Conservation (phyloP, 2,113 vertebrate species). For the Stegostoma tigrinum region DNA sequence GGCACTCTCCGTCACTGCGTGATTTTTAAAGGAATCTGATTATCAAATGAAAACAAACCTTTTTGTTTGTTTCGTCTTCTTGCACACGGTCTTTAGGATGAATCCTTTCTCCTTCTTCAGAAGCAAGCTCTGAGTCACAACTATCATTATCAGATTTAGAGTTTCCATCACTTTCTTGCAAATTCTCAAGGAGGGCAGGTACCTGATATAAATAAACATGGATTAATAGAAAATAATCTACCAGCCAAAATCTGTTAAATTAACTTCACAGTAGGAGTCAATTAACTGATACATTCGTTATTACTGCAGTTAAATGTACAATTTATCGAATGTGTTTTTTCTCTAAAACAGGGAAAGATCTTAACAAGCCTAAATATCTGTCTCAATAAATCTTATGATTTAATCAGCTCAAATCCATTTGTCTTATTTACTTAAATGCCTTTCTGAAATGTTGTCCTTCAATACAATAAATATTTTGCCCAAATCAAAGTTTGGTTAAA, state of each 20-base stretch:
- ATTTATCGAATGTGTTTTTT: neutral
- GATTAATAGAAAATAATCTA: neutral
- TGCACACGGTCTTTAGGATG: constrained; percentile 48
- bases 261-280: neutral
- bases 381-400: neutral
- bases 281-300: neutral
- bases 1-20: neutral
- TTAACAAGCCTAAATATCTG: neutral
- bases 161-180: constrained; percentile 44
- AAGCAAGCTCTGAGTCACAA: constrained; percentile 48
- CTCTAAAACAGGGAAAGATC: neutral
- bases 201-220: constrained; percentile 57
- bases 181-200: constrained; percentile 74
- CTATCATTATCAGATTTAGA: constrained; percentile 55
- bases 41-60: constrained; percentile 56
- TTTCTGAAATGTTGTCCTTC: neutral
- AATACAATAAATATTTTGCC: neutral
- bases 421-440: neutral
- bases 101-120: constrained; percentile 46
- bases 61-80: constrained; percentile 61
- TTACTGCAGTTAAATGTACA: neutral
- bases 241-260: neutral
- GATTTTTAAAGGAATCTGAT: neutral
- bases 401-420: neutral
- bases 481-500: neutral